A percentile compares a stretch with the other conserved stretches of the same genome.
Conservation (phyloP, 2,888 invertebrate species). For the Archaeoteleia sp. region DNA sequence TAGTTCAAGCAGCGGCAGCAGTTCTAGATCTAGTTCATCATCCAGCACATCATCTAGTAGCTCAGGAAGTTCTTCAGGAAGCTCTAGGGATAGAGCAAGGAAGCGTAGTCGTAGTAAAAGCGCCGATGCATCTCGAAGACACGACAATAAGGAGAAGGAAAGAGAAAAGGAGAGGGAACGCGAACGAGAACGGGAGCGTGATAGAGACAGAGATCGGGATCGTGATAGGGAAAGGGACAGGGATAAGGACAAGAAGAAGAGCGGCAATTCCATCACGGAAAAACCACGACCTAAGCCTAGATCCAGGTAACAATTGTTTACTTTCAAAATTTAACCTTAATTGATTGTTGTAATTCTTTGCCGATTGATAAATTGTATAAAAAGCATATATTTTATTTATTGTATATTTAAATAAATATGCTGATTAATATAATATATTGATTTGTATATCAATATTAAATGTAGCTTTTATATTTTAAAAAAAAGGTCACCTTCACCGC, state of each 20-base stretch:
- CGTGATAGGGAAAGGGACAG: constrained; percentile 70
- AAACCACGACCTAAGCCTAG: constrained; percentile 73
- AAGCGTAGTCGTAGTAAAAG: constrained; percentile 74
- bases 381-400: too few species aligned
- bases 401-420: constrained; percentile 9
- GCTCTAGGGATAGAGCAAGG: constrained; percentile 81
- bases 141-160: constrained; percentile 74
- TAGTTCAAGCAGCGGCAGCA: constrained; percentile 76
- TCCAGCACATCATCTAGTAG: constrained; percentile 88
- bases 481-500: constrained; percentile 80
- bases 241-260: constrained; percentile 72
- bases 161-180: constrained; percentile 75
- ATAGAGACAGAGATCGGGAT: constrained; percentile 45
- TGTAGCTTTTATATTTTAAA: too few species aligned
- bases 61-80: constrained; percentile 78
- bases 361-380: too few species aligned
- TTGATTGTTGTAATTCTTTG: too few species aligned
- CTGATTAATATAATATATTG: constrained; percentile 1
- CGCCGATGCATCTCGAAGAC: constrained; percentile 70
- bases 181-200: constrained; percentile 70
- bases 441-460: too few species aligned
- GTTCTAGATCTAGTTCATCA: constrained; percentile 82
- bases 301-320: constrained; percentile 70
- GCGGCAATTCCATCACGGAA: constrained; percentile 67
- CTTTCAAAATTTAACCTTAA: too few species aligned